phyloP scores from a whole-genome alignment of 2,113 vertebrate species.

The Ctenomys sociabilis region DNA sequence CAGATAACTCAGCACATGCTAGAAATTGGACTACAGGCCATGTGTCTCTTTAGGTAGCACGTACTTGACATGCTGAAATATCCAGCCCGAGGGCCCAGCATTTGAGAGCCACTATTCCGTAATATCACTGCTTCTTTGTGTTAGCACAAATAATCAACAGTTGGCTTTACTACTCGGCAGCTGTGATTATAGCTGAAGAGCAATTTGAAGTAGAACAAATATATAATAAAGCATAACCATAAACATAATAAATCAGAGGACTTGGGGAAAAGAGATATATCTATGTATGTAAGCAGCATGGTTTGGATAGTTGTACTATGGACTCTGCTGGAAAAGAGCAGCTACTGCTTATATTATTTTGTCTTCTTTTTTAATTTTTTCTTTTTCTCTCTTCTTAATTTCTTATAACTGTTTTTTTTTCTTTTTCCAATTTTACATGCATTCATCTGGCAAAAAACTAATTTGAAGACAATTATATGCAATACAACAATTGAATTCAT shows the following conservation, averaged over 20 bases:
- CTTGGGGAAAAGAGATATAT: no score
- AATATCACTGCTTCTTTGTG: neutral
- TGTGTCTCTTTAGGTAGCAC: neutral
- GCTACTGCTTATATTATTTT: no score
- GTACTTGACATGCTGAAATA: neutral
- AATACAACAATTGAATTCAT: no score
- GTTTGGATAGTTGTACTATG: no score
- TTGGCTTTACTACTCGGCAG: neutral
- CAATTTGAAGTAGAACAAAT: neutral
- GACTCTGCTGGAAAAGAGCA: no score
- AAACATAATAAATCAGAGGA: neutral
- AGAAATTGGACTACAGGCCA: neutral
- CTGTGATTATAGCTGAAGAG: neutral
- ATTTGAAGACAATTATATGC: no score
- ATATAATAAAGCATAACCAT: neutral
- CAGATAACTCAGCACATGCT: neutral
- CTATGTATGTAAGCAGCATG: no score
- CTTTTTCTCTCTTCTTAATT: no score
- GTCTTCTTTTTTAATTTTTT: no score
- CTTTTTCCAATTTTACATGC: no score
- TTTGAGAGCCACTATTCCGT: neutral
- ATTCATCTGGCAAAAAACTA: no score
- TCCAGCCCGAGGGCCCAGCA: neutral
- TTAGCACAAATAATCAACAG: neutral
- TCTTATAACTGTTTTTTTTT: no score